Evolutionary conservation across 2,113 vertebrate species (phyloP).

Genomic region (Corythaixoides concolor): DNA sequence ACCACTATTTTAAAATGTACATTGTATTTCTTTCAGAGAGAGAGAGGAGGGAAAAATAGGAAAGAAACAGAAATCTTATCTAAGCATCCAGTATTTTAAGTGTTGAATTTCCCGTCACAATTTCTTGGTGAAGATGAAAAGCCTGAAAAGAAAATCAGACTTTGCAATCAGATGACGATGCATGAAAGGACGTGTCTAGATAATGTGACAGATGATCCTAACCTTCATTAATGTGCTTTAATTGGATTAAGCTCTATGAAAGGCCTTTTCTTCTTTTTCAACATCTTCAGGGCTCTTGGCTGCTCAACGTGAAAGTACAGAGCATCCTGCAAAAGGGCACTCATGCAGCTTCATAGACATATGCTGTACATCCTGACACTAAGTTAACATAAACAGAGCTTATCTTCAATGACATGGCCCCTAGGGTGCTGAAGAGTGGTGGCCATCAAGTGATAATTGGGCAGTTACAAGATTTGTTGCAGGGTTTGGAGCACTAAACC

Average conservation of each 20-base stretch:
- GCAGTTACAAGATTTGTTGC: constrained; percentile 40
- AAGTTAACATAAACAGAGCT: constrained; percentile 36
- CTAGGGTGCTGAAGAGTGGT: constrained; percentile 2
- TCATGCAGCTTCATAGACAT: constrained; percentile 23
- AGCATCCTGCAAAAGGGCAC: constrained; percentile 49
- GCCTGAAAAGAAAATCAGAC: constrained; percentile 22
- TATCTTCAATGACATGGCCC: constrained; percentile 45
- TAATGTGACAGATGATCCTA: constrained; percentile 66
- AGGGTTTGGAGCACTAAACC: constrained; percentile 18
- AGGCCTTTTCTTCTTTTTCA: constrained; percentile 53
- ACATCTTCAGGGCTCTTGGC: constrained; percentile 47
- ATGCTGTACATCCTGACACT: constrained; percentile 47
- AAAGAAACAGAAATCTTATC: not conserved
- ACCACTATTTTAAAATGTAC: not conserved
- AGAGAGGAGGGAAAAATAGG: rapidly evolving
- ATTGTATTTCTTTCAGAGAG: not conserved
- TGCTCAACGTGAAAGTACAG: constrained; percentile 14
- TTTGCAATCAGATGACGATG: constrained; percentile 53
- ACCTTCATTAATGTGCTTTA: constrained; percentile 64
- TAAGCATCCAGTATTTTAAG: not conserved
- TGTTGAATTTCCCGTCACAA: constrained; percentile 16
- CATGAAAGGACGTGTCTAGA: constrained; percentile 50
- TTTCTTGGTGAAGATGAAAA: constrained; percentile 36
- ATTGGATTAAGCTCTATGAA: constrained; percentile 64
- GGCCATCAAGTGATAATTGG: constrained; percentile 50